A percentile compares a stretch with the other conserved stretches of the same genome.
These are phyloP conservation scores for Haliclona indistincta DNA, from an alignment of 37 sponge, comb jelly and placozoan genomes.

Conservation along the genomic window DNA sequence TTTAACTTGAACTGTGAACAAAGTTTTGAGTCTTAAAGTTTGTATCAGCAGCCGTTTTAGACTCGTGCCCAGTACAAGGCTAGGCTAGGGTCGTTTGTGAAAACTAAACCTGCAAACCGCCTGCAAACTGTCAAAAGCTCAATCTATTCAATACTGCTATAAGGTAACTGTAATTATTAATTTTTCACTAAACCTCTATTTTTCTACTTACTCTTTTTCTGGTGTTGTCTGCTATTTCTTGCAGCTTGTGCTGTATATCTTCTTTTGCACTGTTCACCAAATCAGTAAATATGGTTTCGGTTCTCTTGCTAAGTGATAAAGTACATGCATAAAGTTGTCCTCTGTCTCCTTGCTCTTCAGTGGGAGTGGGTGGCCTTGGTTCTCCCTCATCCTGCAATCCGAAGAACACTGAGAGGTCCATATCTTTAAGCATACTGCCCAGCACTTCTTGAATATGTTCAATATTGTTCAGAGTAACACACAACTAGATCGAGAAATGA, in stretches of 20 bases:
- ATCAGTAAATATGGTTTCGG: constrained; percentile 14
- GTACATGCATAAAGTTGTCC: too few relatives aligned
- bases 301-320: neutral
- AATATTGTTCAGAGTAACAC: constrained; percentile 55
- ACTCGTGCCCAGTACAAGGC: too few relatives aligned
- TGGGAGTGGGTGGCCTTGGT: too few relatives aligned
- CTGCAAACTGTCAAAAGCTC: too few relatives aligned
- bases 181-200: neutral
- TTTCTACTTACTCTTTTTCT: neutral
- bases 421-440: constrained; percentile 2
- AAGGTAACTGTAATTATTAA: too few relatives aligned
- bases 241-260: constrained; percentile 34
- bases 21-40: too few relatives aligned
- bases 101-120: too few relatives aligned
- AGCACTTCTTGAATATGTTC: constrained; percentile 21
- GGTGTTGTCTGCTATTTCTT: neutral
- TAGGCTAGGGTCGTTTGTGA: too few relatives aligned
- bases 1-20: too few relatives aligned
- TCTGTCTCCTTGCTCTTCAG: too few relatives aligned
- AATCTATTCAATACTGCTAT: too few relatives aligned
- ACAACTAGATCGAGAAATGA: constrained; percentile 30
- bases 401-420: constrained; percentile 20
- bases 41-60: too few relatives aligned
- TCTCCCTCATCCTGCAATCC: neutral
- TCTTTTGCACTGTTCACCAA: constrained; percentile 35